These are phyloP conservation scores for Seira ritae DNA, from an alignment of 2,888 invertebrate species.

Conservation along the genomic window DNA sequence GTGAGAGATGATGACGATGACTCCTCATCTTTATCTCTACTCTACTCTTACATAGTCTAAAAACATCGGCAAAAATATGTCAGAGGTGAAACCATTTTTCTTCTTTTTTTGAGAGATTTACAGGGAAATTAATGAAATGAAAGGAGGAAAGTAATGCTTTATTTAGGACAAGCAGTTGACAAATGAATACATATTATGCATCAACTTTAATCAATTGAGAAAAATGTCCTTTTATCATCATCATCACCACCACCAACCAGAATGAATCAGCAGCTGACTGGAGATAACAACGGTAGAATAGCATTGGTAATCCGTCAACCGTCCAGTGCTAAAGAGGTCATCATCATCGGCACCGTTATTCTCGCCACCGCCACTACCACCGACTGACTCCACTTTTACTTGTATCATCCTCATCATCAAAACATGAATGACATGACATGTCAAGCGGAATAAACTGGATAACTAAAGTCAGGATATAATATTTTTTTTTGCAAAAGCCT, in stretches of 20 bases:
- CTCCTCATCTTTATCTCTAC: no score
- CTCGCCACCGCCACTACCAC: constrained; percentile 11
- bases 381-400: neutral
- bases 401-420: neutral
- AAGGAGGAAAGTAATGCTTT: no score
- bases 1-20: no score
- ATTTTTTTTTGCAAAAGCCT: constrained; percentile 24
- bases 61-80: no score
- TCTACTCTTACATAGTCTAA: no score
- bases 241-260: constrained; percentile 30
- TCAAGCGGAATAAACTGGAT: constrained; percentile 5
- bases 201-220: neutral
- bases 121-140: no score
- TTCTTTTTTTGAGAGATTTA: no score
- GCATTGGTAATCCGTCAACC: constrained; percentile 19
- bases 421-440: constrained; percentile 22
- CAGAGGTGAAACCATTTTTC: no score
- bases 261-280: constrained; percentile 36
- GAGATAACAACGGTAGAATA: neutral
- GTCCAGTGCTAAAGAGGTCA: constrained; percentile 38
- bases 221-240: neutral
- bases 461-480: neutral
- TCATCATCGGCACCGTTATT: constrained; percentile 23
- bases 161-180: no score
- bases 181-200: no score